phyloP scores from a whole-genome alignment of 1,140 invertebrate species.

The Acromyrmex echinatior region DNA sequence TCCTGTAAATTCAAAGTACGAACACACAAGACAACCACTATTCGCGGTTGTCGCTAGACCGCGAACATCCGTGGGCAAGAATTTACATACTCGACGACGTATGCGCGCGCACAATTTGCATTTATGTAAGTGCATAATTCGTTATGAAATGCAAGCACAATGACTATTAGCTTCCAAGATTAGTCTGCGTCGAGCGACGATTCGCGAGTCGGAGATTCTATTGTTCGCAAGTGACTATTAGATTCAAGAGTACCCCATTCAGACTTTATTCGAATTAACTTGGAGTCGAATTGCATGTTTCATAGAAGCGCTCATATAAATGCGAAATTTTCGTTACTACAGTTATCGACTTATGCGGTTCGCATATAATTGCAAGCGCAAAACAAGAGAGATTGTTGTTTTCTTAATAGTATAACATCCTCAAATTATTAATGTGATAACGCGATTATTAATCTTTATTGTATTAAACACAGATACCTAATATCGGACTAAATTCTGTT shows the following conservation, averaged over 20 bases:
- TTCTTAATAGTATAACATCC: not conserved
- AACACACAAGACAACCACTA: not conserved
- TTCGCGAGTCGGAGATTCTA: slow-evolving; percentile 52
- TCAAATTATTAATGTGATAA: not conserved
- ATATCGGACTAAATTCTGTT: not conserved
- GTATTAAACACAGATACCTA: not conserved
- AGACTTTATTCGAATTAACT: slow-evolving; percentile 59
- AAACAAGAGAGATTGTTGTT: not conserved
- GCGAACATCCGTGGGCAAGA: slow-evolving; percentile 41
- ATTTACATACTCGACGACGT: slow-evolving; percentile 53
- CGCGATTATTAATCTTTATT: not conserved
- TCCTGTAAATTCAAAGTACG: slow-evolving; percentile 9
- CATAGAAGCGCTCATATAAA: slow-evolving; percentile 27
- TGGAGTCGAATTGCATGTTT: slow-evolving; percentile 43
- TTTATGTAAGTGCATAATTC: slow-evolving; percentile 65
- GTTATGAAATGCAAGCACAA: slow-evolving; percentile 62
- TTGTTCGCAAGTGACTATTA: slow-evolving; percentile 62
- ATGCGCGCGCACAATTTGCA: slow-evolving; percentile 54
- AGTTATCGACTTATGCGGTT: not conserved
- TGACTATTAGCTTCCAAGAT: slow-evolving; percentile 61
- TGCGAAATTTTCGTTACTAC: slow-evolving; percentile 33
- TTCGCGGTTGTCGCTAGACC: slow-evolving; percentile 30
- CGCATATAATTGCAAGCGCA: not conserved
- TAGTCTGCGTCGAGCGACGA: slow-evolving; percentile 55
- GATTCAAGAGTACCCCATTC: slow-evolving; percentile 47